Evolutionary conservation across 2,888 invertebrate genomes (phyloP), one percentile per base, ranked within the genome.

Genomic region (Tuberolachnus salignus): DNA sequence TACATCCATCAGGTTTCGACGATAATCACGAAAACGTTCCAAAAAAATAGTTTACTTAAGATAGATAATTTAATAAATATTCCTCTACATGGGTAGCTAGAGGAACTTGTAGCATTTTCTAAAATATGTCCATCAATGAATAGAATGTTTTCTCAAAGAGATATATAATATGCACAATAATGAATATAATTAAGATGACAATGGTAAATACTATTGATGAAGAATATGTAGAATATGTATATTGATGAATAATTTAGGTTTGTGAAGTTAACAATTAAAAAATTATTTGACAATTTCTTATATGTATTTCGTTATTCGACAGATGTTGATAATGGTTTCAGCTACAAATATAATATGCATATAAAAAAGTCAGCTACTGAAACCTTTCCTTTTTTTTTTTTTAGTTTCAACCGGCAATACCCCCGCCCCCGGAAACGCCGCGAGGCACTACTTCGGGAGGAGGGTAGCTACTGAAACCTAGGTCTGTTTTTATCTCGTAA

Each of bases 21-120:
- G 19, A 11, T 10, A 11, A 21, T 55, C 11, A 11, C 11, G 21
- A 21, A 55, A 55, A 21, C 11, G n/a, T 19, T 21, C 55, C 55
- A 1, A 55, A 55, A n/a, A 55, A 55, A 55, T 55, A 11, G 55
- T 10, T 55, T 55, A 55, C 55, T 10, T 19, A 55, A 55, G 11
- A 10, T 55, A 55, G 55, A n/a, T 10, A 55, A 11, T 55, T 55
- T 51, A 51, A n/a, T n/a, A n/a, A 51, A 51, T 51, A 55, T 55
- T 55, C 55, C 55, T 55, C n/a, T 19, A 9, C n/a, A 55, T 19
- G 21, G 3, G 21, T 55, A 19, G 10, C 3, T 55, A 10, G 55
- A 55, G 11, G 55, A 55, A 55, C 55, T 55, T 51, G n/a, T 51
- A 51, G 51, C 51, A n/a, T 51, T 51, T n/a, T n/a, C 51, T 51